Base-by-base conservation (phyloP, 1,140 invertebrate species). In the Apis cerana region DNA sequence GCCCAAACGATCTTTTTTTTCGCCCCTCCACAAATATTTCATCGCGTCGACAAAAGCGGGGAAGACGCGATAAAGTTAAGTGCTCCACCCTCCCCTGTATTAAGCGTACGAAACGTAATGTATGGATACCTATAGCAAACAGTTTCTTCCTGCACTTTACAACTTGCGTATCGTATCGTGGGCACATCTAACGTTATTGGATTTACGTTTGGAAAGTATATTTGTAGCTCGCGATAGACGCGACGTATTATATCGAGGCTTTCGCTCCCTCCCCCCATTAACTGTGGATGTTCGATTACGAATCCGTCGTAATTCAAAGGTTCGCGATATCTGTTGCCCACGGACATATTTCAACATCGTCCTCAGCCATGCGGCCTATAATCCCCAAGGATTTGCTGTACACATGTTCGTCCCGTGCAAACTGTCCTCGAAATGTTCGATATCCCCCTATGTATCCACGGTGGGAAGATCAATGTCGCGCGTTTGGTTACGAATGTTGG, bases 361-460 rank as follows among this genome's bases (percentile, higher is more conserved):
- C 84, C 89, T 90, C 89, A 81, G 82, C 78, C 83, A 85, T 85
- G 82, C 88, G 88, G 88, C 86, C 88, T 90, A 91, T 93, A 93
- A 93, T 93, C 93, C 91, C 93, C 72, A 89, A 90, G 92, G 93
- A 93, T 93, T 93, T 93, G 92, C 92, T 91, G 92, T 92, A 93
- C 93, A 93, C 89, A 92, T 93, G 92, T 93, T 92, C 90, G 89
- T 85, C 89, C 89, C 89, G 88, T 90, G 89, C 90, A 91, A 92
- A 93, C 91, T 91, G 91, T 92, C 91, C 91, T 91, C 91, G 89
- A 92, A 92, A 88, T 88, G 91, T 89, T 92, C 91, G 91, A 92
- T 93, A 92, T 90, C 88, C 82, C 87, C 71, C 69, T 79, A 89
- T 84, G 82, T 84, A 91, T 91, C 84, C 83, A 86, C 78, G 79